Evolutionary conservation across 2,888 invertebrate genomes (phyloP).

Genomic region (Stomorhina lunata): DNA sequence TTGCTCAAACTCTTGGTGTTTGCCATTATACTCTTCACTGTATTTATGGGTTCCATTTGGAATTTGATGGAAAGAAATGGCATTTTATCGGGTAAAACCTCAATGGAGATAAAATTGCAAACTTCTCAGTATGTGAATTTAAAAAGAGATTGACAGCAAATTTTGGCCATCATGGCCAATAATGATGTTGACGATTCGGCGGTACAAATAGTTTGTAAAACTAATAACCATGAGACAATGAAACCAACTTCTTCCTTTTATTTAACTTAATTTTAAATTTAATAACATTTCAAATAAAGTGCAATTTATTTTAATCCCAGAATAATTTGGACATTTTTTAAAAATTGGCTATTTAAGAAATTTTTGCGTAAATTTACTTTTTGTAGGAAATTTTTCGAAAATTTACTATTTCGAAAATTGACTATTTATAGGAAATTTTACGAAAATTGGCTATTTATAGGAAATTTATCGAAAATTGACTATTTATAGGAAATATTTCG

Average conservation of each 20-base stretch:
- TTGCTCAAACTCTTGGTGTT: conserved; percentile 84
- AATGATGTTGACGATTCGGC: background rate
- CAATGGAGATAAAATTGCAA: conserved; percentile 83
- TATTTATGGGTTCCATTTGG: conserved; percentile 91
- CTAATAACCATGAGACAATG: background rate
- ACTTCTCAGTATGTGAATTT: conserved; percentile 29
- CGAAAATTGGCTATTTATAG: no score
- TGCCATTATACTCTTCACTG: conserved; percentile 84
- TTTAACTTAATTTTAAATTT: background rate
- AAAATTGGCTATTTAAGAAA: no score
- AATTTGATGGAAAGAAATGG: conserved; percentile 90
- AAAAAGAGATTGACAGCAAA: conserved; percentile 53
- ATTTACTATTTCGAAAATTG: no score
- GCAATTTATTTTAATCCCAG: conserved; percentile 11
- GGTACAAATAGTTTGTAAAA: background rate
- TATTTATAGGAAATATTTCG: no score
- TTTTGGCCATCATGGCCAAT: conserved; percentile 9
- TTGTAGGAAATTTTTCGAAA: no score
- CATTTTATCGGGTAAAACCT: conserved; percentile 86
- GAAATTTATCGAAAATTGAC: no score
- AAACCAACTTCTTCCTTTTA: background rate
- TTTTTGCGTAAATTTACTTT: no score
- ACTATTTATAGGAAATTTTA: no score
- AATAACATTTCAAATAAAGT: conserved; percentile 28
- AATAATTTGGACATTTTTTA: no score